Conservation (phyloP, 2,797 vertebrate genomes). For the Gobionotothen gibberifrons region DNA sequence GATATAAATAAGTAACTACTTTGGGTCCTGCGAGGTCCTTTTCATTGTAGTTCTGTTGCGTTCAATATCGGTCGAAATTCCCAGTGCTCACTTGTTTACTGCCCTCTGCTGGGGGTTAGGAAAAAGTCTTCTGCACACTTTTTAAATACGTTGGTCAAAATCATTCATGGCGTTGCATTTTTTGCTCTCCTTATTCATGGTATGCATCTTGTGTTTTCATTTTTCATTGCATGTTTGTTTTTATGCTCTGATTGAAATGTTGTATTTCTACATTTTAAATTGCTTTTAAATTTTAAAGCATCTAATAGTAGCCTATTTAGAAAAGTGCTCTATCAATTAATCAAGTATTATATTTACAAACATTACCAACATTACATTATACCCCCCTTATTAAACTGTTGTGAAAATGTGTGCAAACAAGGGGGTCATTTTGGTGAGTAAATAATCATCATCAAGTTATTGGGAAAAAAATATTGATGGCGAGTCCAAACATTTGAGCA, state of each 20-base stretch:
- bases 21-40: conserved; percentile 39
- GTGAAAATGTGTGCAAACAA: background rate
- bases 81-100: background rate
- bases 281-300: too few species aligned
- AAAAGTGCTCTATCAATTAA: too few species aligned
- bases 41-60: background rate
- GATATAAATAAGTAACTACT: background rate
- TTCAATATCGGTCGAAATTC: background rate
- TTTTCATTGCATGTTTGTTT: too few species aligned
- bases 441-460: background rate
- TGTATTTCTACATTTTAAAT: too few species aligned
- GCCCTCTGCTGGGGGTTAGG: conserved; percentile 34
- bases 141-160: too few species aligned
- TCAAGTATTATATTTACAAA: too few species aligned
- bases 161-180: too few species aligned
- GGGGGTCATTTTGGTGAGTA: conserved; percentile 6
- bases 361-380: too few species aligned
- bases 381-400: too few species aligned
- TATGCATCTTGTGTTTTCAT: too few species aligned
- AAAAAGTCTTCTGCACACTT: background rate
- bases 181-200: too few species aligned
- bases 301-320: too few species aligned
- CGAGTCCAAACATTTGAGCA: conserved; percentile 18
- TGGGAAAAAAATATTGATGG: conserved; percentile 11
- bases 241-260: background rate